Evolutionary conservation across 2,797 vertebrate species (phyloP), one percentile per base, ranked within the genome.

Genomic region (Muscicapa striata): DNA sequence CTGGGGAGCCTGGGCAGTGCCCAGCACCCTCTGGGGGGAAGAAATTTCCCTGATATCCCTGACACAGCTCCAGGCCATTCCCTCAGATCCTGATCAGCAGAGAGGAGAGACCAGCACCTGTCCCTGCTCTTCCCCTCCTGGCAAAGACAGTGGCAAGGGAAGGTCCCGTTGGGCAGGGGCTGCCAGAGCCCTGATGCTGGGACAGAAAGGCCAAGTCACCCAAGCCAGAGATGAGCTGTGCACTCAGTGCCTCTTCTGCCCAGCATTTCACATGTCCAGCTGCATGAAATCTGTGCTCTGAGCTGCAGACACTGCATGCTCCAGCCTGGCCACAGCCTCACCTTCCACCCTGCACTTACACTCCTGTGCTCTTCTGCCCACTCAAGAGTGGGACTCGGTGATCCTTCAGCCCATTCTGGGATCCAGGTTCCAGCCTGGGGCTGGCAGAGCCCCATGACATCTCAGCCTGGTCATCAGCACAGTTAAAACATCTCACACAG

Each of bases 241-340:
- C 46, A 4, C 43, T 5, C 24, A 6, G 6, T 54, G 34, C 18
- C 29, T 78, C 51, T 40, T 49, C 29, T 49, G 8, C 62, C 17
- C 86, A 76, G 0, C 57, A 29, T 3, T 5, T 36, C 77, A 15
- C 1, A 0, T 0, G 1, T 26, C 64, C 68, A 48, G 55, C 57
- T 48, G 59, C 32, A 49, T 3, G 0, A 48, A 64, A 57, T 12
- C 29, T 17, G 8, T 52, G 3, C 12, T 32, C 40, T 15, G 40
- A 45, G 23, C 1, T 40, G 62, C 45, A 66, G 24, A 40, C 26
- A 11, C 0, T 6, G 12, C n/a, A 5, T 4, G 51, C 67, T 36
- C 46, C 40, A 49, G 1, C 16, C 52, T 13, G 32, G 38, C 16
- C 8, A 20, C 48, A 34, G 29, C 51, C 61, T 19, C 30, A 29